Conservation (phyloP, 2,797 vertebrate species). For the Sarcoramphus papa region DNA sequence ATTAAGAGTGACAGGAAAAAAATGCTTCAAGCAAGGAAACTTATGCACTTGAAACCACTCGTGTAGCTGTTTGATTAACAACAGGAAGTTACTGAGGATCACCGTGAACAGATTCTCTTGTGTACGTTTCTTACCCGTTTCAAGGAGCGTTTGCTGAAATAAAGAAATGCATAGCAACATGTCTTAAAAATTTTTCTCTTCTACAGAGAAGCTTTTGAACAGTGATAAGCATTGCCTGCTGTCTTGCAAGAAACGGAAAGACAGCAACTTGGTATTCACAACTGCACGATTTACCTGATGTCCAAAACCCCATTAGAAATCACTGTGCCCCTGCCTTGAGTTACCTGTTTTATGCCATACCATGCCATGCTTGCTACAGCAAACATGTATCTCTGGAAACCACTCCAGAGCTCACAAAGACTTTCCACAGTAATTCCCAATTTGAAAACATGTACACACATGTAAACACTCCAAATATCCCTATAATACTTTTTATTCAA, state of each 20-base stretch:
- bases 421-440: neutral
- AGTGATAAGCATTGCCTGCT: neutral
- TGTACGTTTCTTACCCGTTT: neutral
- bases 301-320: neutral
- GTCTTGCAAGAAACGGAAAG: neutral
- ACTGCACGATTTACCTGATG: neutral
- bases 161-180: neutral
- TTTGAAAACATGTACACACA: neutral
- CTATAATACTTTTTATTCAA: neutral
- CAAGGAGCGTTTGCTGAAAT: neutral
- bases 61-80: neutral
- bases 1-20: constrained; percentile 11
- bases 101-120: neutral
- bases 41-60: neutral
- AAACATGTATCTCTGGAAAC: neutral
- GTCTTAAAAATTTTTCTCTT: neutral
- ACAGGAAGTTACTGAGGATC: neutral
- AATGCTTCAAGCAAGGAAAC: constrained; percentile 27
- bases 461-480: neutral
- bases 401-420: neutral
- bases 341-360: neutral
- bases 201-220: neutral
- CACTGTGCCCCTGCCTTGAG: neutral
- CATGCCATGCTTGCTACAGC: neutral
- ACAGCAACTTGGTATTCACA: neutral